Base-by-base conservation (phyloP, 2,888 invertebrate genomes). In the Eumerus sabulonum region DNA sequence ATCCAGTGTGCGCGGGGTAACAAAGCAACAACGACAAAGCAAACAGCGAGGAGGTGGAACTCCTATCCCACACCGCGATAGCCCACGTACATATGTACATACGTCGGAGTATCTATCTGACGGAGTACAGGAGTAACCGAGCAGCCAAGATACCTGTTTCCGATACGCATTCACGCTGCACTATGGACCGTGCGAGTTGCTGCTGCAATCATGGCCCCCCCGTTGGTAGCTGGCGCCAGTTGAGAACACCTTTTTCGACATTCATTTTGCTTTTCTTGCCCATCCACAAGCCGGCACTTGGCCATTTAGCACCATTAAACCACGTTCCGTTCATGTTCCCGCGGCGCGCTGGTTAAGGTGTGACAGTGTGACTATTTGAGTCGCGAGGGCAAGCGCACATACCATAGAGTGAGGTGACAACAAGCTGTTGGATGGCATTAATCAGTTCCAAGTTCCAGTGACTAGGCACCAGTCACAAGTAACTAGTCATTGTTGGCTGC, bases 181-280 rank as follows among this genome's bases (percentile, higher is more conserved):
- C 54, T 79, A 73, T 79, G 79, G 64, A 60, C 62, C 47, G 35
- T 42, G 11, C 48, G 40, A 11, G 73, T 51, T 67, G 51, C 17
- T 19, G 27, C 42, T 35, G 13, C 44, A 27, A 27, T 2, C 27
- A 27, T 7, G 2, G 27, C 27, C 48, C 74, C 79, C 79, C 79
- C 79, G 73, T 74, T 79, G 79, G 59, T 64, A 74, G 74, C 79
- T 79, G 79, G 79, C 79, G 79, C 79, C 79, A 79, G 68, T 64
- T 44, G 70, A 70, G 68, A 70, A 70, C 79, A 74, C 79, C 79
- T 79, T 79, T 74, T 73, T 16, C 7, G 3, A 70, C 79, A 74
- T 74, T 74, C 74, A 74, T 74, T 73, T 16, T 27, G 3, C 27
- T 27, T 27, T 27, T 27, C 7, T 7, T 27, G 2, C 3, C 27